These are phyloP conservation scores for Agapetus fuscipes DNA, from an alignment of 2,888 invertebrate genomes.

Conservation along the genomic window DNA sequence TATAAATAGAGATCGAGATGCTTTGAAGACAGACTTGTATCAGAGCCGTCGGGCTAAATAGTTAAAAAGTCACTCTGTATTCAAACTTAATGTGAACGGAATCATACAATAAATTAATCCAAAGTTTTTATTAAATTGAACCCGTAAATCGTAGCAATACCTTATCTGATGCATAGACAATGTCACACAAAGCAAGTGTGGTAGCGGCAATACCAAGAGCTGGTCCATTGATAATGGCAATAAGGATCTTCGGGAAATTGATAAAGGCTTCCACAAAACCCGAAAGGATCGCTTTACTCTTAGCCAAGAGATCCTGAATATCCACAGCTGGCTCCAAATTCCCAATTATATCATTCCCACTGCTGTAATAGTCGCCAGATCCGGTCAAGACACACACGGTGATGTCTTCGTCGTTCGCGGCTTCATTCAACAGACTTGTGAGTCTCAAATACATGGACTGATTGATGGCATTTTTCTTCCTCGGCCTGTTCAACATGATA, in stretches of 20 bases:
- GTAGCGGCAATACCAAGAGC: conserved; percentile 88
- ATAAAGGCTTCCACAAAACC: conserved; percentile 68
- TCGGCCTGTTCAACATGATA: conserved; percentile 64
- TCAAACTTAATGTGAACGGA: too few species aligned
- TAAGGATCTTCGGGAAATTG: conserved; percentile 77
- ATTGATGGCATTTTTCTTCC: conserved; percentile 71
- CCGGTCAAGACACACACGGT: conserved; percentile 70
- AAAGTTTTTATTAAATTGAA: too few species aligned
- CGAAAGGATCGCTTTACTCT: conserved; percentile 30
- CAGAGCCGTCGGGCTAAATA: too few species aligned
- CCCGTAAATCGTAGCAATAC: too few species aligned
- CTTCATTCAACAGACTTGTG: conserved; percentile 53
- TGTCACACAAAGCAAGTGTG: conserved; percentile 74
- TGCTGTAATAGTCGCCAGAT: conserved; percentile 69
- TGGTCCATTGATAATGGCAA: conserved; percentile 88
- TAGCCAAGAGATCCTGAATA: conserved; percentile 21
- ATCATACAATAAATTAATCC: too few species aligned
- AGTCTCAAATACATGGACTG: conserved; percentile 57
- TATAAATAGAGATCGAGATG: too few species aligned
- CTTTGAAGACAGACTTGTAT: too few species aligned
- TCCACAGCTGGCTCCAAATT: conserved; percentile 24
- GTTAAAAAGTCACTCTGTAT: too few species aligned
- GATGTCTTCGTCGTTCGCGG: conserved; percentile 56
- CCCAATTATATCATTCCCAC: conserved; percentile 65
- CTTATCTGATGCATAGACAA: conserved; percentile 77